Conservation (phyloP, 2,888 invertebrate genomes). For the Lasioglossum leucozonium region DNA sequence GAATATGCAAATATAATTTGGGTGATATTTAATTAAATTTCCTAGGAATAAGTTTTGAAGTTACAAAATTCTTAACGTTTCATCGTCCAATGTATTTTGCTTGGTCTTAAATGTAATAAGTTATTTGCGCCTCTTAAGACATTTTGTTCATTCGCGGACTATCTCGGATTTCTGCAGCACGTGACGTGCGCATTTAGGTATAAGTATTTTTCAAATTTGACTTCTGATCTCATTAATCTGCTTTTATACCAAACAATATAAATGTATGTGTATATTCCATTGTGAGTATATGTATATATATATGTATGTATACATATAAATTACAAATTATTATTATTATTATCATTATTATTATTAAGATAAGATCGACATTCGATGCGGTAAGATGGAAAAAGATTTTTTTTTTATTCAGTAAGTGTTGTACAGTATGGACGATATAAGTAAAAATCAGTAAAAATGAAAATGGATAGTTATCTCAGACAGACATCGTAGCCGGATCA, state of each 20-base stretch:
- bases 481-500: conserved; percentile 19
- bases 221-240: conserved; percentile 74
- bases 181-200: conserved; percentile 51
- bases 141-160: conserved; percentile 41
- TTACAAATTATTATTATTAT: conserved; percentile 40
- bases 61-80: conserved; percentile 40
- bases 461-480: conserved; percentile 9
- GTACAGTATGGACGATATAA: conserved; percentile 22
- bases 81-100: conserved; percentile 33
- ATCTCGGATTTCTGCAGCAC: conserved; percentile 6
- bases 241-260: conserved; percentile 65
- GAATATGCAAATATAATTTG: conserved; percentile 65
- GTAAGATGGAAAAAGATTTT: conserved; percentile 18
- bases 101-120: conserved; percentile 51
- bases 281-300: not conserved
- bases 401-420: conserved; percentile 14
- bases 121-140: conserved; percentile 60
- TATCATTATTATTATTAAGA: conserved; percentile 44
- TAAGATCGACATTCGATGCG: conserved; percentile 45
- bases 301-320: conserved; percentile 45
- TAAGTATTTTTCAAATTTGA: conserved; percentile 71
- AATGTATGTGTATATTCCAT: not conserved
- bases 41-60: conserved; percentile 47
- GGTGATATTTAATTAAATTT: conserved; percentile 70
- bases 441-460: conserved; percentile 14